A percentile compares a stretch with the other conserved stretches of the same genome.
phyloP scores from a whole-genome alignment of 2,888 invertebrate species.

The Sylvicola cinctus region DNA sequence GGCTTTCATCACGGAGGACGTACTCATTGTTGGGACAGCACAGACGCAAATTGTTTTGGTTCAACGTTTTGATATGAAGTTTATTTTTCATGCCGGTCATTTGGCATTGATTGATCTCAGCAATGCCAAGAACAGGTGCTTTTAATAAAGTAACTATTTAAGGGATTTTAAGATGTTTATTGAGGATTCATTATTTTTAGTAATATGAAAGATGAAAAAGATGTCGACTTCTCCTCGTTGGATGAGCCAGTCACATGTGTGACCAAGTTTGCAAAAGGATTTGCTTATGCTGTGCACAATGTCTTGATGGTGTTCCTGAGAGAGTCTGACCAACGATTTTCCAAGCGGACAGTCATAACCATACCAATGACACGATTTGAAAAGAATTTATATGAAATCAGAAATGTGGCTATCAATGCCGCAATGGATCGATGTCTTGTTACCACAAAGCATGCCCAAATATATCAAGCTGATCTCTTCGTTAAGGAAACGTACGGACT shows the following conservation, averaged over 20 bases:
- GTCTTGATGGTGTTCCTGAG: slow-evolving; percentile 67
- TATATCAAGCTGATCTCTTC: slow-evolving; percentile 45
- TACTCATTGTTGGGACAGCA: slow-evolving; percentile 62
- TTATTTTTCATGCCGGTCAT: slow-evolving; percentile 33
- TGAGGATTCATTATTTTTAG: no score
- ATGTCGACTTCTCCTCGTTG: background rate
- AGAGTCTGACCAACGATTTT: slow-evolving; percentile 47
- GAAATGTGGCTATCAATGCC: slow-evolving; percentile 19
- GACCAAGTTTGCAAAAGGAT: slow-evolving; percentile 36
- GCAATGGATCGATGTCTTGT: slow-evolving; percentile 27
- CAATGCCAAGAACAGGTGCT: slow-evolving; percentile 16
- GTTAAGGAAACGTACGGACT: slow-evolving; percentile 30
- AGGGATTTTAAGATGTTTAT: background rate
- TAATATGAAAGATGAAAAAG: no score
- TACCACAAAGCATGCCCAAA: slow-evolving; percentile 46
- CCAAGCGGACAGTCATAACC: slow-evolving; percentile 40
- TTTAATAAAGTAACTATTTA: no score
- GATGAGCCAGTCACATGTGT: slow-evolving; percentile 16
- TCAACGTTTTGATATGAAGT: slow-evolving; percentile 68
- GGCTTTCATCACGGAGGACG: slow-evolving; percentile 65
- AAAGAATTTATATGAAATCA: slow-evolving; percentile 18
- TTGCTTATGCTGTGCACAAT: slow-evolving; percentile 52
- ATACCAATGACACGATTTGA: slow-evolving; percentile 20
- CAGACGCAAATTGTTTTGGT: slow-evolving; percentile 57
- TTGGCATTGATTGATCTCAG: slow-evolving; percentile 17